phyloP scores from a whole-genome alignment of 1,140 invertebrate species.

The Drosophila tristis region DNA sequence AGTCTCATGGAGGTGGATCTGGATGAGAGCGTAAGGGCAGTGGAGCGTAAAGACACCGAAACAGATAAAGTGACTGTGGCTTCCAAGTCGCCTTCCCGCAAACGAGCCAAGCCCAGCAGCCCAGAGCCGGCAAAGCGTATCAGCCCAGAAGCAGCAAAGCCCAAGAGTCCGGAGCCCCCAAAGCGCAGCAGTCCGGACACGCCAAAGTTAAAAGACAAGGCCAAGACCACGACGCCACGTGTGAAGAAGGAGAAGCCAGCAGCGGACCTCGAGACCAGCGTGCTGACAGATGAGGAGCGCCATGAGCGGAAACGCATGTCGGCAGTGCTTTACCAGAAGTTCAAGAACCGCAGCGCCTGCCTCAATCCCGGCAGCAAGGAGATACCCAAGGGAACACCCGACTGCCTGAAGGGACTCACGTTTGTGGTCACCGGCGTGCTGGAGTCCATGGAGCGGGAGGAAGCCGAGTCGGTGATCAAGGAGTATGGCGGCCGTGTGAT shows the following conservation, averaged over 20 bases:
- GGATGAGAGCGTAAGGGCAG: constrained; percentile 31
- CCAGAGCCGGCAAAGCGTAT: constrained; percentile 19
- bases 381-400: constrained; percentile 91
- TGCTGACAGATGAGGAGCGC: constrained; percentile 87
- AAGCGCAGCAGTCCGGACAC: too few relatives aligned
- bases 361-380: constrained; percentile 92
- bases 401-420: constrained; percentile 90
- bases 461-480: constrained; percentile 89
- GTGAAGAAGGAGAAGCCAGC: constrained; percentile 45
- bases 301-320: constrained; percentile 88
- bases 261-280: constrained; percentile 65
- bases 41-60: not conserved
- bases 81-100: constrained; percentile 11
- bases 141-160: not conserved
- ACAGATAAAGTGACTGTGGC: not conserved
- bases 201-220: constrained; percentile 15
- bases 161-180: constrained; percentile 17
- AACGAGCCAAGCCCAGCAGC: constrained; percentile 25
- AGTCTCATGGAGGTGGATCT: constrained; percentile 75
- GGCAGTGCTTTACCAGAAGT: constrained; percentile 88
- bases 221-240: constrained; percentile 42
- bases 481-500: constrained; percentile 93
- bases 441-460: constrained; percentile 94
- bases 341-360: constrained; percentile 90
- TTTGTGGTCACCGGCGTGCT: constrained; percentile 95